Percentiles rank a stretch among this genome's conserved stretches.
Conservation (phyloP, 2,888 invertebrate species). For the Sicus ferrugineus region DNA sequence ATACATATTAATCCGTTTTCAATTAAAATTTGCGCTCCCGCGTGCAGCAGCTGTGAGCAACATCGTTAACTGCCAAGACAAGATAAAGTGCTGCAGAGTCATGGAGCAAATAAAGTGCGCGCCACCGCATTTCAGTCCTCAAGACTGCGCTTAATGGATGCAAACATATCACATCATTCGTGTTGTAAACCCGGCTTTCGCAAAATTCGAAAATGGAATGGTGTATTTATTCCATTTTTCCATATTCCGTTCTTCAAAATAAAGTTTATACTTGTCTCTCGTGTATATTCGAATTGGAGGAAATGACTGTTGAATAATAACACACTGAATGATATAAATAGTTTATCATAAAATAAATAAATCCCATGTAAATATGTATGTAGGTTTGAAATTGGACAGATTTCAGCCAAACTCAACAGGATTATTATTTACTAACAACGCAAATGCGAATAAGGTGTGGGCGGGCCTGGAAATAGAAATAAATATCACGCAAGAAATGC, state of each 20-base stretch:
- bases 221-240: neutral
- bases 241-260: neutral
- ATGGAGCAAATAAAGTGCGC: too few species aligned
- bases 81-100: conserved; percentile 12
- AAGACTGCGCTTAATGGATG: conserved; percentile 23
- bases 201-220: neutral
- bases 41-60: neutral
- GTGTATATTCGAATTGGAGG: neutral
- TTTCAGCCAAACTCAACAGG: too few species aligned
- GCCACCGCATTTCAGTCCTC: neutral
- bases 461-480: too few species aligned
- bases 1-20: conserved; percentile 19
- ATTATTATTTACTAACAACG: too few species aligned
- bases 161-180: neutral
- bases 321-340: too few species aligned
- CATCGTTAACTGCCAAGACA: neutral
- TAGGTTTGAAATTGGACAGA: too few species aligned
- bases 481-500: too few species aligned
- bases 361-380: too few species aligned
- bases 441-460: too few species aligned
- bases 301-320: too few species aligned
- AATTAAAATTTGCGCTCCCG: conserved; percentile 23
- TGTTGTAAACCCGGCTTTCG: neutral
- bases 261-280: neutral
- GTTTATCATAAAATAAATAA: too few species aligned